Percentiles rank a stretch among this genome's conserved stretches.
Conservation (phyloP, 2,888 invertebrate species). For the Eilema depressum region DNA sequence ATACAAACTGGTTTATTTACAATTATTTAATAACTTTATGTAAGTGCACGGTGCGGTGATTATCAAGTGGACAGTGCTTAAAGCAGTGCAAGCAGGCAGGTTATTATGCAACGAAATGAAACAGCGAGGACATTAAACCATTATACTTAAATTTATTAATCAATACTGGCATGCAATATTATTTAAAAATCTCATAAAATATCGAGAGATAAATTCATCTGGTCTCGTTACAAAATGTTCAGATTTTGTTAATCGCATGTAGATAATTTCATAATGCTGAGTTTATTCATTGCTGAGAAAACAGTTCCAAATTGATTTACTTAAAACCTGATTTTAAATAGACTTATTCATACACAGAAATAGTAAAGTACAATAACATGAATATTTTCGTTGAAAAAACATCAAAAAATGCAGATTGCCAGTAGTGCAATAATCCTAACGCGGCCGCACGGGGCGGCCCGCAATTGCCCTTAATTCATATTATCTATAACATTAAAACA, state of each 20-base stretch:
- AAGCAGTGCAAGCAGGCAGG: constrained; percentile 26
- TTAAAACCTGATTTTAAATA: constrained; percentile 84
- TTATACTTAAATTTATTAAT: constrained; percentile 87
- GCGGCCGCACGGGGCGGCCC: constrained; percentile 49
- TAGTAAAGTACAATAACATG: constrained; percentile 81
- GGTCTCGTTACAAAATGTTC: constrained; percentile 75
- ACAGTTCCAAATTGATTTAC: constrained; percentile 85
- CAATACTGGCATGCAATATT: constrained; percentile 82
- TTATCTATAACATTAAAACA: constrained; percentile 68
- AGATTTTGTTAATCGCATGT: constrained; percentile 70
- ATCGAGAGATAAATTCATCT: constrained; percentile 83
- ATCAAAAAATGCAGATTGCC: constrained; percentile 82
- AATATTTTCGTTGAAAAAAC: constrained; percentile 84
- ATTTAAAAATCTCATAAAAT: constrained; percentile 80
- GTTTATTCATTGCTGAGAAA: constrained; percentile 78
- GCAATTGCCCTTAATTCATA: constrained; percentile 80
- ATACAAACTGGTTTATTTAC: constrained; percentile 29
- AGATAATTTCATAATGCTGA: constrained; percentile 82
- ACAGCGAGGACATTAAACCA: constrained; percentile 73
- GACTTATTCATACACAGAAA: constrained; percentile 80
- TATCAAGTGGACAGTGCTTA: constrained; percentile 10
- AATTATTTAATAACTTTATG: constrained; percentile 12
- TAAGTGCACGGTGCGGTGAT: constrained; percentile 10
- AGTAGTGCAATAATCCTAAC: constrained; percentile 70
- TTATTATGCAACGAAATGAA: constrained; percentile 67